Evolutionary conservation across 2,797 vertebrate species (phyloP), one percentile per base, ranked within the genome.

Genomic region (Crocidura indochinensis): DNA sequence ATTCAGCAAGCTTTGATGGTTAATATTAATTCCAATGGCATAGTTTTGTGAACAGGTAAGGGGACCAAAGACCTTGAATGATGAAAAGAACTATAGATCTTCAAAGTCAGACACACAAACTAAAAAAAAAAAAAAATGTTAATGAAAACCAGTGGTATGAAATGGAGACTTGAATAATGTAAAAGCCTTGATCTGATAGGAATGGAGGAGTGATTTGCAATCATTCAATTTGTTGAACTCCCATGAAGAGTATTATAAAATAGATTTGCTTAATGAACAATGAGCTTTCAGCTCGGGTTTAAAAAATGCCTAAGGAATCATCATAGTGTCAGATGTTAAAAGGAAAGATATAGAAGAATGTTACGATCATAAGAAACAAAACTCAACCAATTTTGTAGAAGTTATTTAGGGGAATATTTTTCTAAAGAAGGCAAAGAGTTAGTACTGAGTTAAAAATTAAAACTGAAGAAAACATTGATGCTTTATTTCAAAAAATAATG

Each of bases 51-150:
- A 79, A 91, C 0, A 90, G 87, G 91, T 92, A 96, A 97, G 84
- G 27, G 80, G 44, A 56, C 76, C 74, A 92, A 92, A 95, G 94
- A 95, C 85, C 82, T 91, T 96, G 82, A 95, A 95, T 67, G 82
- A 81, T 96, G 90, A 97, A 97, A 97, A 97, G 87, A 96, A 73
- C 60, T 85, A 92, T 62, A 95, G 85, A 97, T 97, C 94, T 97
- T 98, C 94, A 96, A 97, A 97, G 88, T 71, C 65, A 84, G 62
- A 68, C 11, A 8, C 49, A 94, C 4, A 95, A 89, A 95, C 11
- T 62, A 73, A 68, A 29, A 93, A 65, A 73, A 67, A 44, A 49
- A 87, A 12, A 15, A 86, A 83, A 79, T 49, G 29, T 68, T 65
- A 65, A 71, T 20, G 31, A 84, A 90, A 86, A 96, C 53, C 74